Evolutionary conservation across 1,140 invertebrate species (phyloP).

Genomic region (Aleiodes sp.): DNA sequence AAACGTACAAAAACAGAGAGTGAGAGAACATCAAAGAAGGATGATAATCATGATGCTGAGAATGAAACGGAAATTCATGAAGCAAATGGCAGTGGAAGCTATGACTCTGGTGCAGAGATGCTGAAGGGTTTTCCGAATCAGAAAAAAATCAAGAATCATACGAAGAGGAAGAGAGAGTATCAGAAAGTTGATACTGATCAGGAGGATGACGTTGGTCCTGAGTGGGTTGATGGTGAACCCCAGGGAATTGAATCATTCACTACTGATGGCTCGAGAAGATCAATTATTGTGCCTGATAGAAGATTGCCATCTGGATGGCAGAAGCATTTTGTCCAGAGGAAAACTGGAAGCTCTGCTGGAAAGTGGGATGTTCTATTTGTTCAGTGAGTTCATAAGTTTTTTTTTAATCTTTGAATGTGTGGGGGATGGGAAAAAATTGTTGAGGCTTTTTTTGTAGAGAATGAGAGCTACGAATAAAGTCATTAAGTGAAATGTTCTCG

Average conservation of each 20-base stretch:
- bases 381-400: constrained; percentile 63
- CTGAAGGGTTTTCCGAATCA: constrained; percentile 44
- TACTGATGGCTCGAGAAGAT: constrained; percentile 66
- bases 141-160: constrained; percentile 40
- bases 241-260: constrained; percentile 58
- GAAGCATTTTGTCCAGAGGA: constrained; percentile 78
- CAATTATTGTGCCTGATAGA: constrained; percentile 76
- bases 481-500: no score
- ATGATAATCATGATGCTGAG: constrained; percentile 37
- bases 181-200: constrained; percentile 44
- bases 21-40: constrained; percentile 59
- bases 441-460: no score
- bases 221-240: constrained; percentile 60
- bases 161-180: constrained; percentile 47
- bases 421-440: not conserved
- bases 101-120: constrained; percentile 48
- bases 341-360: constrained; percentile 73
- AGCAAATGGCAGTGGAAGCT: constrained; percentile 34
- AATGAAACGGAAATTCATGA: constrained; percentile 41
- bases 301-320: constrained; percentile 77
- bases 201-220: constrained; percentile 54
- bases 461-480: no score
- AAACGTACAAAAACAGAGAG: constrained; percentile 51
- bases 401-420: constrained; percentile 16
- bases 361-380: constrained; percentile 85